Conservation (phyloP, 1,140 invertebrate species). For the Nymphalis io region DNA sequence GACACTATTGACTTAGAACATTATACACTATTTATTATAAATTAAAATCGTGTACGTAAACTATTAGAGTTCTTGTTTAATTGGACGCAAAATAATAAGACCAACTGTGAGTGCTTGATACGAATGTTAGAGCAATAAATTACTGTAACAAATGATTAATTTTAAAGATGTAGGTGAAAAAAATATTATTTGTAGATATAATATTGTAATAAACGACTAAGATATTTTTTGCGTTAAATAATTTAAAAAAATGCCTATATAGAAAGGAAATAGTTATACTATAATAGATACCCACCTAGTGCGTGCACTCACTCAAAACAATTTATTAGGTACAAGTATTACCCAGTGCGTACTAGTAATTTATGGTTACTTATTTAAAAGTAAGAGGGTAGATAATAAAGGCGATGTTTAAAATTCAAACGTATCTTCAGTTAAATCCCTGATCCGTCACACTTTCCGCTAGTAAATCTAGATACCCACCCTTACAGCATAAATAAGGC, state of each 20-base stretch:
- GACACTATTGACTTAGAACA: not conserved
- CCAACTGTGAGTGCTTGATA: not conserved
- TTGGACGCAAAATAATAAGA: slow-evolving; percentile 3
- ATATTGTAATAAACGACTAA: not conserved
- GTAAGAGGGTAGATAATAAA: slow-evolving; percentile 19
- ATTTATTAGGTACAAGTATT: no score
- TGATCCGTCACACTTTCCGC: slow-evolving; percentile 72
- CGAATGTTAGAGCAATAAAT: not conserved
- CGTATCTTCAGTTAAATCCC: slow-evolving; percentile 55
- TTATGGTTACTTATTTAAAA: slow-evolving; percentile 2
- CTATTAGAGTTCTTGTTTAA: not conserved
- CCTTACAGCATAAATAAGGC: slow-evolving; percentile 75
- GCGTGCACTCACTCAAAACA: no score
- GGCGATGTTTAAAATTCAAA: slow-evolving; percentile 18
- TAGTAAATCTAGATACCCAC: slow-evolving; percentile 72
- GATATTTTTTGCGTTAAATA: not conserved
- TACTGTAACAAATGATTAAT: not conserved
- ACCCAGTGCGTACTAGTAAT: not conserved
- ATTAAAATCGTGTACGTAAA: not conserved
- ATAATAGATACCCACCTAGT: no score
- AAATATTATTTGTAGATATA: not conserved
- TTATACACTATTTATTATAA: not conserved
- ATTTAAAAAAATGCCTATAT: not conserved
- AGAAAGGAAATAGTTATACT: no score
- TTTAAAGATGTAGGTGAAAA: slow-evolving; percentile 4